A percentile compares a stretch with the other conserved stretches of the same genome.
Conservation (phyloP, 1,140 invertebrate genomes). For the Radopholus similis region DNA sequence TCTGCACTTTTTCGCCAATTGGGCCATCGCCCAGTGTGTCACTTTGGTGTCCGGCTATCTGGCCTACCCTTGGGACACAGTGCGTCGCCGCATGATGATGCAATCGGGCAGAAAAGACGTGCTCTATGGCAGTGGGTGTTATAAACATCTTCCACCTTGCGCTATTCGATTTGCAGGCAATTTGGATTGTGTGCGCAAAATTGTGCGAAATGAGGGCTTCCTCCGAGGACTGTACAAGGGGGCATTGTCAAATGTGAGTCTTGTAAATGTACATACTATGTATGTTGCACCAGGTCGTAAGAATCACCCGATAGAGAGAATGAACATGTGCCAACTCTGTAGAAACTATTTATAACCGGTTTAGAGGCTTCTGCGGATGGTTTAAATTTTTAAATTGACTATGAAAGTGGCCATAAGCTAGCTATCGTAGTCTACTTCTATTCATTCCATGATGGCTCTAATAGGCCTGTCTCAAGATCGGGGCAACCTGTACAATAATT, state of each 20-base stretch:
- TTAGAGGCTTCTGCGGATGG: no score
- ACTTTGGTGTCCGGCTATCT: slow-evolving; percentile 65
- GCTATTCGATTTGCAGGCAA: slow-evolving; percentile 53
- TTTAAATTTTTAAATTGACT: no score
- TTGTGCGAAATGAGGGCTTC: slow-evolving; percentile 65
- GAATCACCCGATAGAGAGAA: no score
- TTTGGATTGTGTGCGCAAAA: slow-evolving; percentile 64
- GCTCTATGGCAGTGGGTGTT: slow-evolving; percentile 64
- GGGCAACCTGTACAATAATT: no score
- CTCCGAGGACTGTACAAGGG: slow-evolving; percentile 64
- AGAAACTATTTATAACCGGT: no score
- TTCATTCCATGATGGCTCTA: no score
- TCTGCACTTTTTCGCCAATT: slow-evolving; percentile 61
- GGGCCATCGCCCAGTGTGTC: slow-evolving; percentile 62
- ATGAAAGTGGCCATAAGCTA: no score
- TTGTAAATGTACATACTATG: background rate
- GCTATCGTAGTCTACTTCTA: no score
- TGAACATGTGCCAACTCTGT: no score
- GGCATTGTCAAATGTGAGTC: slow-evolving; percentile 64
- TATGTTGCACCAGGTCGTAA: background rate
- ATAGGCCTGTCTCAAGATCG: no score
- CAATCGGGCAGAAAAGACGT: slow-evolving; percentile 66
- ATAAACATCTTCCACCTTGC: background rate
- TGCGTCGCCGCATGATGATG: slow-evolving; percentile 65
- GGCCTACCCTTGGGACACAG: slow-evolving; percentile 67